These are phyloP conservation scores for Drosophila acutilabella DNA, from an alignment of 2,888 invertebrate species.

Conservation along the genomic window DNA sequence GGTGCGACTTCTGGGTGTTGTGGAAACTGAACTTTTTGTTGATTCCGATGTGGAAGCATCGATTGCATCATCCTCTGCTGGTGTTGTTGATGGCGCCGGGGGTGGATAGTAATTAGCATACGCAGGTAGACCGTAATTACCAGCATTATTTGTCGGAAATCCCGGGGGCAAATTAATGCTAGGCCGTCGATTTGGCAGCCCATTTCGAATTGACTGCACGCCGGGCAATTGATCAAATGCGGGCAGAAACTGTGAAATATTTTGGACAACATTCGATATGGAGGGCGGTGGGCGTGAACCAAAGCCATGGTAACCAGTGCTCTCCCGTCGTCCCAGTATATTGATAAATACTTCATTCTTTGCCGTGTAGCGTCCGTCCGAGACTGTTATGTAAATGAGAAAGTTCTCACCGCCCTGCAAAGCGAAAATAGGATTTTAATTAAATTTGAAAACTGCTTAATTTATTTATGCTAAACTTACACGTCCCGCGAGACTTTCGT, in stretches of 20 bases:
- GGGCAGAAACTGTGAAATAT: conserved; percentile 83
- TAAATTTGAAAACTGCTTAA: background rate
- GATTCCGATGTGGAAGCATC: conserved; percentile 25
- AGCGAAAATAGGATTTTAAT: background rate
- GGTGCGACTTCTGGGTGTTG: conserved; percentile 72
- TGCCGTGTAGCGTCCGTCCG: conserved; percentile 88
- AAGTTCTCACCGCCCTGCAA: conserved; percentile 88
- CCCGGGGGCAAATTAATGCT: conserved; percentile 70
- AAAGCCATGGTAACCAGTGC: conserved; percentile 57
- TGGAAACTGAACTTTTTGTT: conserved; percentile 22
- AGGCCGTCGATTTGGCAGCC: conserved; percentile 75
- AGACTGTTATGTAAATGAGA: conserved; percentile 89
- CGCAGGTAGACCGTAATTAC: conserved; percentile 43
- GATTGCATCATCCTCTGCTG: conserved; percentile 20
- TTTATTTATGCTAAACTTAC: conserved; percentile 86
- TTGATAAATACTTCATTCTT: conserved; percentile 90
- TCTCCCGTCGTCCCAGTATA: conserved; percentile 84
- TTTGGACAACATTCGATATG: conserved; percentile 81
- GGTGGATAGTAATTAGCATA: conserved; percentile 84
- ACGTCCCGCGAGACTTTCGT: conserved; percentile 91
- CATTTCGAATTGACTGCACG: conserved; percentile 82
- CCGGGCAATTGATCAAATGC: conserved; percentile 83
- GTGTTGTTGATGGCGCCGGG: conserved; percentile 7
- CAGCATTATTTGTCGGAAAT: conserved; percentile 60
- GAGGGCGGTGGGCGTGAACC: conserved; percentile 80